Evolutionary conservation across 2,113 vertebrate genomes (phyloP), one percentile per base, ranked within the genome.

Genomic region (Semicossyphus pulcher): DNA sequence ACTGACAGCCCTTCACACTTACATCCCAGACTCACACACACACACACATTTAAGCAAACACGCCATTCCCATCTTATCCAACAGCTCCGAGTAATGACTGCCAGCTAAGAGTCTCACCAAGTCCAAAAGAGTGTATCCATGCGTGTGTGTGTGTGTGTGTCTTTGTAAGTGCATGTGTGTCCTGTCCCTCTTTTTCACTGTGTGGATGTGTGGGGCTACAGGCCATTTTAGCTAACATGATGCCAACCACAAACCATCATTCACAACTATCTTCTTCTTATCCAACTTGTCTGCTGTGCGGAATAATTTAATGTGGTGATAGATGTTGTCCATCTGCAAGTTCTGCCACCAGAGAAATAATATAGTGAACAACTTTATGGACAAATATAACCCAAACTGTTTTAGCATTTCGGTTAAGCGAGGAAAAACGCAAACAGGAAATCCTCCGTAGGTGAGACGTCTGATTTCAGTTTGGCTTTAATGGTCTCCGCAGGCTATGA

Each of bases 1-100:
- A 85, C 51, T 89, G 86, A 89, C 84, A 91, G 82, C 54, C 78
- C 65, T 82, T 90, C 88, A 88, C 83, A 83, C 84, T 49, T 64
- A 48, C 67, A 74, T 59, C 36, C 70, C 68, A 57, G 9, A 48
- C 63, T 70, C 31, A 67, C 28, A 72, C 18, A 65, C 32, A 21
- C 26, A 31, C 34, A 16, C 4, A 15, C 14, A 9, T 3, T n/a
- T 9, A 42, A 5, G 20, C 37, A 37, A 10, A 72, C 49, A 69
- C 20, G 28, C 41, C 54, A 57, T 59, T 51, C 56, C 37, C 4
- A 0, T 72, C 51, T 45, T 32, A 78, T 65, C 49, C 58, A 63
- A 53, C 39, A 70, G 59, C 58, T 58, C 58, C 39, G 54, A 83
- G 81, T 36, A 57, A 75, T 81, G 76, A 85, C 67, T 73, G 45